A percentile compares a stretch with the other conserved stretches of the same genome.
Conservation (phyloP, 2,113 vertebrate species). For the Macroglossus sobrinus region DNA sequence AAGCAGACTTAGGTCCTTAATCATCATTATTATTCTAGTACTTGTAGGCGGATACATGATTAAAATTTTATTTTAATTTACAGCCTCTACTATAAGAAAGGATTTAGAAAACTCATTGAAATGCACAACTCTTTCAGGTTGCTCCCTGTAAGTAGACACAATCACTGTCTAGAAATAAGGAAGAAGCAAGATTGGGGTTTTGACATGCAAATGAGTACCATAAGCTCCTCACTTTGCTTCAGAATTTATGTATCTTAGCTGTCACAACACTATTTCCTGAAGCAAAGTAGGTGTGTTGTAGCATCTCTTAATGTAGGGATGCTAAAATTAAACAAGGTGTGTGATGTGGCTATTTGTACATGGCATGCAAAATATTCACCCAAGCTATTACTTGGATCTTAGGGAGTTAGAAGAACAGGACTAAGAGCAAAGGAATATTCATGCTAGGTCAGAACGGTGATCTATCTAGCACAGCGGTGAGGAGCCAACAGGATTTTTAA, state of each 20-base stretch:
- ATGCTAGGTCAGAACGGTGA: not conserved
- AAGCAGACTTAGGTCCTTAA: constrained; percentile 38
- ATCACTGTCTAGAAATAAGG: constrained; percentile 19
- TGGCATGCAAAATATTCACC: not conserved
- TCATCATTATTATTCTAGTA: constrained; percentile 29
- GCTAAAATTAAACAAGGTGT: constrained; percentile 26
- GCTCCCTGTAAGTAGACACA: not conserved
- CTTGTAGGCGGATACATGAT: not conserved
- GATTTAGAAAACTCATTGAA: constrained; percentile 18
- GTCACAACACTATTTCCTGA: constrained; percentile 5
- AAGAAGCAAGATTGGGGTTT: constrained; percentile 19
- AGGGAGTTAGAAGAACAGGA: not conserved
- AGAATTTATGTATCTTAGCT: not conserved
- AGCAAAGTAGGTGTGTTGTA: not conserved
- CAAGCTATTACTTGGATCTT: not conserved
- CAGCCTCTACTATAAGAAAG: not conserved
- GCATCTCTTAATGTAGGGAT: not conserved
- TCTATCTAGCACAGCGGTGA: not conserved
- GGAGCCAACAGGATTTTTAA: not conserved
- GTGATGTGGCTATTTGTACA: constrained; percentile 16
- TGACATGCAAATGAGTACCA: constrained; percentile 25
- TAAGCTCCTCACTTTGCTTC: not conserved
- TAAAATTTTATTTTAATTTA: constrained; percentile 49
- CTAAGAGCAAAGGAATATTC: not conserved
- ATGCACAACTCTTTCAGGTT: not conserved